Evolutionary conservation across 2,888 invertebrate genomes (phyloP), one percentile per base, ranked within the genome.

Genomic region (Drosophila meridiana): DNA sequence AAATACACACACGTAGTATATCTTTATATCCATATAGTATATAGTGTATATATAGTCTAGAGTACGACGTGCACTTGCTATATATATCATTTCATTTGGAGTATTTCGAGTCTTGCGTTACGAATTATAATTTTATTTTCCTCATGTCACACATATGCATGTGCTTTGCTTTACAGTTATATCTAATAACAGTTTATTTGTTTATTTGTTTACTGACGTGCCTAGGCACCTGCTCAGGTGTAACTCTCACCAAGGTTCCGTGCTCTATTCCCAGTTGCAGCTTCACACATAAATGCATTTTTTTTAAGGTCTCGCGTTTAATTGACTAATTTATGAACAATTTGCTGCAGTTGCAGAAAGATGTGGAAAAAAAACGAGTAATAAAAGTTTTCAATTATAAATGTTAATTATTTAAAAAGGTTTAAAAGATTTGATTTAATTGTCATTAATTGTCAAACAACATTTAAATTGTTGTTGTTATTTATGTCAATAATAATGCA

Each of bases 121-220:
- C 59, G 42, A 30, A 50, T 62, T 42, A 32, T 20, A 20, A 20
- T 58, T 50, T 76, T 42, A 20, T 38, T 50, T 56, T 63, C 47
- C 34, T 45, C 26, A 26, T 55, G n/a, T 14, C 43, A 47, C 26
- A 42, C 40, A 45, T 43, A 48, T 45, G 67, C 48, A 57, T 69
- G 36, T 52, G 26, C 56, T 68, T 34, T 52, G 14, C 6, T 70
- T 82, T 75, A 78, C 80, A 47, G 85, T 84, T 76, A 72, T 50
- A 56, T 57, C 64, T 43, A 65, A 62, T 53, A 52, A 60, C 45
- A 56, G 28, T 14, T 11, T 26, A 20, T 62, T 62, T 57, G 11
- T 47, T 8, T n/a, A 42, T 65, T 48, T 65, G 53, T 40, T 42
- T 60, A 47, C 48, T 53, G 32, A 57, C 9, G 50, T 40, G 34